These are phyloP conservation scores for Cyanoderma ruficeps DNA, from an alignment of 2,113 vertebrate species.

Conservation along the genomic window DNA sequence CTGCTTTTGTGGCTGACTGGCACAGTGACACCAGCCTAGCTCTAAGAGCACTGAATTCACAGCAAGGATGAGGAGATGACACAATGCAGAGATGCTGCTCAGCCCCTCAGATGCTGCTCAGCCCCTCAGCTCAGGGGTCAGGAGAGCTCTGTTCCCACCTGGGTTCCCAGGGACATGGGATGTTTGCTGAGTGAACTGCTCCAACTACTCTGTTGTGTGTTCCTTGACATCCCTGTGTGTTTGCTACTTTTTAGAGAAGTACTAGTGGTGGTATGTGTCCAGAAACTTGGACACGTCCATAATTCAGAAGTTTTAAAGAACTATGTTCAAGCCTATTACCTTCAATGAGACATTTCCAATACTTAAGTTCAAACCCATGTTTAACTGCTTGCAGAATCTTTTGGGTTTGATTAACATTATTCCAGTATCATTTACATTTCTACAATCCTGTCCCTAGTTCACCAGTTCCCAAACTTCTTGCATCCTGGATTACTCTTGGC, in stretches of 20 bases:
- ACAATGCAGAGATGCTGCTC: background rate
- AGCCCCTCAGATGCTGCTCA: background rate
- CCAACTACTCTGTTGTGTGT: background rate
- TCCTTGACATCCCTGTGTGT: background rate
- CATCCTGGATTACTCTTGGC: background rate
- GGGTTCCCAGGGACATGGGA: fast-evolving
- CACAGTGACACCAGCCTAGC: background rate
- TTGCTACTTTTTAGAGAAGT: background rate
- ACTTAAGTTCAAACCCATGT: background rate
- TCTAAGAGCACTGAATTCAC: background rate
- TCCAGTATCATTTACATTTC: background rate
- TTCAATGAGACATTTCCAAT: background rate
- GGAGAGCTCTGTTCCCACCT: background rate
- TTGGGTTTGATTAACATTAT: background rate
- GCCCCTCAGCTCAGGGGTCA: background rate
- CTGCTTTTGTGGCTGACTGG: background rate
- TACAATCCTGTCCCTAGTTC: background rate
- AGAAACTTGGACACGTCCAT: background rate
- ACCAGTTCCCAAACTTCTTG: background rate
- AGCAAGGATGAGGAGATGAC: background rate
- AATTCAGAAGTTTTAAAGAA: background rate
- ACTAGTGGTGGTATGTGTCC: background rate
- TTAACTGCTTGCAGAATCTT: background rate
- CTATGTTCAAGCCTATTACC: background rate
- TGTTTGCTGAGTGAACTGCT: background rate